Percentiles rank a stretch among this genome's conserved stretches.
Conservation (phyloP, 1,140 invertebrate species). For the Caerostris extrusa region DNA sequence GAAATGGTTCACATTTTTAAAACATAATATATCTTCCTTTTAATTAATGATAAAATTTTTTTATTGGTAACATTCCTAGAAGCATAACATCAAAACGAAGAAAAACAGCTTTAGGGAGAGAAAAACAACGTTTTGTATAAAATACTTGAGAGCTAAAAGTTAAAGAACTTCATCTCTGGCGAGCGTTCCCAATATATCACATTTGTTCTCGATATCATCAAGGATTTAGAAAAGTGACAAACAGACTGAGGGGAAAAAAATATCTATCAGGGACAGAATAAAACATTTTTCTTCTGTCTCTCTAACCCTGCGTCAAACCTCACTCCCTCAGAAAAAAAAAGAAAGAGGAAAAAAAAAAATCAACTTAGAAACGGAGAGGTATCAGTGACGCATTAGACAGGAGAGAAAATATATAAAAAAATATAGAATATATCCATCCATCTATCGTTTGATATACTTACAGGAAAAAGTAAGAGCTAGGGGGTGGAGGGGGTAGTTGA, state of each 20-base stretch:
- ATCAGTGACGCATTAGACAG: conserved; percentile 67
- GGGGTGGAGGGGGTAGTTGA: neutral
- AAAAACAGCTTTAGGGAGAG: neutral
- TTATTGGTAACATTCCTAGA: neutral
- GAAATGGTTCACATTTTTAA: no score
- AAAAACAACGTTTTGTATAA: neutral
- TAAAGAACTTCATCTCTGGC: neutral
- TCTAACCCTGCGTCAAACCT: conserved; percentile 6
- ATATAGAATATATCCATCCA: conserved; percentile 61
- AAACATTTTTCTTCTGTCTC: conserved; percentile 64
- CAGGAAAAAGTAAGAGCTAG: neutral
- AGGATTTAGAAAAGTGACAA: conserved; percentile 74
- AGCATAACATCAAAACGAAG: neutral
- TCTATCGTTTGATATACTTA: conserved; percentile 40
- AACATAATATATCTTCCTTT: neutral
- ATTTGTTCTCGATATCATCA: conserved; percentile 73
- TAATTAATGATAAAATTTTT: neutral
- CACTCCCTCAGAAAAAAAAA: conserved; percentile 19
- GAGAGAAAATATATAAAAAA: neutral
- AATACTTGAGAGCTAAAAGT: neutral
- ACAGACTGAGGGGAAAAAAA: conserved; percentile 35
- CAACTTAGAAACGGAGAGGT: conserved; percentile 67
- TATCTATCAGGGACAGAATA: conserved; percentile 62
- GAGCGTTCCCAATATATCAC: conserved; percentile 38
- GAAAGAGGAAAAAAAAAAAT: conserved; percentile 44